These are phyloP conservation scores for Dipodomys ordii DNA, from an alignment of 2,113 vertebrate species.

Conservation along the genomic window DNA sequence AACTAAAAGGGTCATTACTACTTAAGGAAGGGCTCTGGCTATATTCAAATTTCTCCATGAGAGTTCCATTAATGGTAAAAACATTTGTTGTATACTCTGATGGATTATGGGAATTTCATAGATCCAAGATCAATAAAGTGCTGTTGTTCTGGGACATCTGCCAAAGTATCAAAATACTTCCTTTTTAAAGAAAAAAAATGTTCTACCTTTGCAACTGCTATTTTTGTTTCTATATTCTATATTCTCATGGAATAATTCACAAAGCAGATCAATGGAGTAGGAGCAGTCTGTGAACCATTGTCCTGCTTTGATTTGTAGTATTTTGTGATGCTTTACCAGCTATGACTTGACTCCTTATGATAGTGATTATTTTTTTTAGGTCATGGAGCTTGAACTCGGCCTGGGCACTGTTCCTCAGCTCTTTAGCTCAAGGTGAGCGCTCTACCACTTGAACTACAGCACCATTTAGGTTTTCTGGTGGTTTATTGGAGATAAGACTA, in stretches of 20 bases:
- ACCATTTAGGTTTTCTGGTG: too few species aligned
- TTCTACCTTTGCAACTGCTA: slow-evolving; percentile 52
- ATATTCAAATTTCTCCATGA: slow-evolving; percentile 3
- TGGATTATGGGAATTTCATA: slow-evolving; percentile 42
- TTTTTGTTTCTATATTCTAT: slow-evolving; percentile 56
- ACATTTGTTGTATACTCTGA: not conserved
- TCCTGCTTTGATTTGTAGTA: not conserved
- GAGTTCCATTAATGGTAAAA: slow-evolving; percentile 47
- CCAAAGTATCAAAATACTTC: slow-evolving; percentile 32
- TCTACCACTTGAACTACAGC: too few species aligned
- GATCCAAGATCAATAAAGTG: slow-evolving; percentile 21
- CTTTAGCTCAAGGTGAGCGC: too few species aligned
- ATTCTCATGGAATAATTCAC: slow-evolving; percentile 42
- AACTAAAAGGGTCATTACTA: slow-evolving; percentile 12
- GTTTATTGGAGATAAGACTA: too few species aligned
- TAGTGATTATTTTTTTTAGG: not conserved
- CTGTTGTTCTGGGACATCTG: slow-evolving; percentile 31
- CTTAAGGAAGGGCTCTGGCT: slow-evolving; percentile 29
- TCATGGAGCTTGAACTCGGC: too few species aligned
- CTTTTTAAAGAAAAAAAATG: not conserved
- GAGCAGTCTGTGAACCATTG: slow-evolving; percentile 11
- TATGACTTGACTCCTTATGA: not conserved
- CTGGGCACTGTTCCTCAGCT: too few species aligned
- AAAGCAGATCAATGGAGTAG: not conserved
- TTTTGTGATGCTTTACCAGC: slow-evolving; percentile 35